phyloP scores from a whole-genome alignment of 2,888 invertebrate genomes.

The Aleiodes leptofemur region DNA sequence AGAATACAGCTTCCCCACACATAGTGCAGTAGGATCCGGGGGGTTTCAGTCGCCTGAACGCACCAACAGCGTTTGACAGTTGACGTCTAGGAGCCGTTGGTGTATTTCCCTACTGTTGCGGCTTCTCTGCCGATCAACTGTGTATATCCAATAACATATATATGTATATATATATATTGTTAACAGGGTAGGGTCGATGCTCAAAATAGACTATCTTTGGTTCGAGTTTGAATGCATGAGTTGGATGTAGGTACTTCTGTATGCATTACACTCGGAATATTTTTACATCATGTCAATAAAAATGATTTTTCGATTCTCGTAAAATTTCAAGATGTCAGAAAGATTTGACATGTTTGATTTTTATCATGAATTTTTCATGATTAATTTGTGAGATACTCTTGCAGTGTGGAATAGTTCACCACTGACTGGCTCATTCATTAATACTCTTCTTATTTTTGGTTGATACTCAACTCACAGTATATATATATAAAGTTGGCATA shows the following conservation, averaged over 20 bases:
- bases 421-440: conserved; percentile 67
- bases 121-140: conserved; percentile 22
- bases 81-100: conserved; percentile 41
- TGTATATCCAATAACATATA: not conserved
- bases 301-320: conserved; percentile 5
- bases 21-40: conserved; percentile 17
- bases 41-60: conserved; percentile 30
- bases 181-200: conserved; percentile 5
- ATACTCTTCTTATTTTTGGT: conserved; percentile 69
- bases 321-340: not conserved
- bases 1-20: conserved; percentile 5
- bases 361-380: not conserved
- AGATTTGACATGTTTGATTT: not conserved
- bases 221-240: not conserved
- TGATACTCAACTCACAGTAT: conserved; percentile 43
- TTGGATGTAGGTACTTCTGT: not conserved
- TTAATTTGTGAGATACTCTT: not conserved
- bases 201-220: conserved; percentile 29
- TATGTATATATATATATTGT: not conserved
- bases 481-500: conserved; percentile 6
- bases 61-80: conserved; percentile 41
- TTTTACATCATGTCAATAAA: conserved; percentile 7
- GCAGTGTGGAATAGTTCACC: not conserved
- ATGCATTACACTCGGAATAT: conserved; percentile 3
- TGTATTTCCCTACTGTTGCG: conserved; percentile 31